Base-by-base conservation (phyloP, 2,888 invertebrate genomes). In the Lepidocyrtoides sp. region DNA sequence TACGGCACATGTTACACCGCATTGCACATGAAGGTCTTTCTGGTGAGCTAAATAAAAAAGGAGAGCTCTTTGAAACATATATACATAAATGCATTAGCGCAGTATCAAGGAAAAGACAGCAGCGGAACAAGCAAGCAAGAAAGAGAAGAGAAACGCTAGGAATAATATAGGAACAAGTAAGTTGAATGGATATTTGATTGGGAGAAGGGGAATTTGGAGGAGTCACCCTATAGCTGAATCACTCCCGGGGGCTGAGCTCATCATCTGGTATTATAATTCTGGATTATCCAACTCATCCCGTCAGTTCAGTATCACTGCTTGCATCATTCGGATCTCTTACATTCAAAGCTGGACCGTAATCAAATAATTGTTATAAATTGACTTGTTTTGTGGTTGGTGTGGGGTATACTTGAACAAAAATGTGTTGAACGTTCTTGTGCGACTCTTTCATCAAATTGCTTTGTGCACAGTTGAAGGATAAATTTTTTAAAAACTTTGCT, bases 201-300 rank as follows among this genome's bases (percentile, higher is more conserved):
- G 92, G 91, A 87, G 91, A 88, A 89, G 92, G 92, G 82, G 87
- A 91, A 91, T 85, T 82, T 88, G 83, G 84, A 86, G 91, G 90
- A 87, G 89, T 90, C 86, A 81, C 89, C 89, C 87, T 89, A 89
- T 86, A 92, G 92, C 92, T 91, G 88, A 92, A 88, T 91, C 91
- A 91, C 85, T 93, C 92, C 93, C 93, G 93, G 87, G 93, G 93
- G 93, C 91, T 91, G 93, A 93, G 90, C 93, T 92, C 92, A 79
- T 89, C 92, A 90, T 89, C 89, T 83, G 89, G 83, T 89, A 89
- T 89, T 89, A 83, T 83, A 83, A 82, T 77, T 83, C 83, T 77
- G 89, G 89, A 89, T 83, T 89, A 89, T 89, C 89, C 89, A 89
- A 89, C 75, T 83, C 89, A 89, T 89, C 89, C 83, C 83, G 89